phyloP scores from a whole-genome alignment of 1,140 invertebrate genomes.

The Drosophila sturtevanti region DNA sequence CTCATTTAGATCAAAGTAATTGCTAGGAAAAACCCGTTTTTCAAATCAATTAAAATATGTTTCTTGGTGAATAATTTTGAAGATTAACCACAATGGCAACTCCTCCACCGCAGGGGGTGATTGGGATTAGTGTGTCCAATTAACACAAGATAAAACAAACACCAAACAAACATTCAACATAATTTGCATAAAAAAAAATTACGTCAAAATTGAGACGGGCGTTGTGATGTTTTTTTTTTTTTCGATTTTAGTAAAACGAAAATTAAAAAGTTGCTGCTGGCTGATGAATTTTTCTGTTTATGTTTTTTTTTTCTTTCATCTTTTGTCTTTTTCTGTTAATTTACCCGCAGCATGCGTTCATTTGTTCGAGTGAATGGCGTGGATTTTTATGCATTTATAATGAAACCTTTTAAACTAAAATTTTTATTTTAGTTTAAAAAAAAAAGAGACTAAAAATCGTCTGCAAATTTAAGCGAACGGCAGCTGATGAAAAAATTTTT shows the following conservation, averaged over 20 bases:
- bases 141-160: conserved; percentile 66
- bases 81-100: not conserved
- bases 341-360: conserved; percentile 34
- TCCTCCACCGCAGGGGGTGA: conserved; percentile 27
- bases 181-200: conserved; percentile 72
- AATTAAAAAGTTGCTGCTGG: conserved; percentile 33
- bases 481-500: conserved; percentile 32
- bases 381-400: conserved; percentile 72
- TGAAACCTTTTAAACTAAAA: conserved; percentile 65
- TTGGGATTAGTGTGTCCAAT: conserved; percentile 40
- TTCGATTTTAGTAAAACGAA: conserved; percentile 24
- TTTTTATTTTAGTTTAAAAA: too few relatives aligned
- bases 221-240: conserved; percentile 23
- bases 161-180: conserved; percentile 44
- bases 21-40: too few relatives aligned
- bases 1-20: too few relatives aligned
- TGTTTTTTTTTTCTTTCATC: conserved; percentile 14
- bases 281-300: conserved; percentile 8
- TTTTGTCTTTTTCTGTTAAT: conserved; percentile 24
- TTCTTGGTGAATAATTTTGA: not conserved
- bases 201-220: conserved; percentile 55
- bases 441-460: conserved; percentile 27
- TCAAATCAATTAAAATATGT: too few relatives aligned
- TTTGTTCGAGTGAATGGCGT: conserved; percentile 49
- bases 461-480: conserved; percentile 35